Evolutionary conservation across 2,888 invertebrate genomes (phyloP), one percentile per base, ranked within the genome.

Genomic region (Sacculina carcini): DNA sequence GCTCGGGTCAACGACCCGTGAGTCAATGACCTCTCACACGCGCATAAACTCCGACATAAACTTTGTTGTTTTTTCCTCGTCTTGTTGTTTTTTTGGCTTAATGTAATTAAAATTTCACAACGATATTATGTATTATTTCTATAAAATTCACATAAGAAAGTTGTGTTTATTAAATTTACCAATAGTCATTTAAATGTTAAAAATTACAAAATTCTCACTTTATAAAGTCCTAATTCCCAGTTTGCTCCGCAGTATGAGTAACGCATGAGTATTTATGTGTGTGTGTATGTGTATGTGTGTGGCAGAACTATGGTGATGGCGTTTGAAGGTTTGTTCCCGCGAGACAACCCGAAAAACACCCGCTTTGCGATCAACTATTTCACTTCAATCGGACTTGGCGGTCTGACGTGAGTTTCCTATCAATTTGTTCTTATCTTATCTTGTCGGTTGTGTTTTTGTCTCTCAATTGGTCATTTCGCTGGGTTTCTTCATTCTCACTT

Each of bases 351-450:
- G 0, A 78, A 85, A 62, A 89, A 96, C 64, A 92, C 94, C 0
- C 71, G 96, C 61, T 98, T 98, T 68, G 83, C 96, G 0, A 96
- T 98, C 48, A 94, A 94, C 63, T 94, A 92, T 69, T 94, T 94
- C 65, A 92, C 92, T 0, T 85, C 89, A 0, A 92, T 92, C 62
- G 92, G 96, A 59, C 72, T 98, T 51, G 96, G 96, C 52, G 94
- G 92, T 1, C 69, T 98, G 2, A 98, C 96, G 70, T 75, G 64
- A 68, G 73, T 64, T 46, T 32, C 21, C 10, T 12, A 9, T 7
- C 10, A 4, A 21, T 38, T 21, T 6, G 4, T 38, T 16, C 4
- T 5, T 21, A 5, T 16, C 4, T 10, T 38, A 28, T 53, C 12
- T 4, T 12, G 6, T 42, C 46, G 16, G 19, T 14, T 2, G 10